Conservation (phyloP, 2,888 invertebrate species). For the Synanthedon andrenaeformis region DNA sequence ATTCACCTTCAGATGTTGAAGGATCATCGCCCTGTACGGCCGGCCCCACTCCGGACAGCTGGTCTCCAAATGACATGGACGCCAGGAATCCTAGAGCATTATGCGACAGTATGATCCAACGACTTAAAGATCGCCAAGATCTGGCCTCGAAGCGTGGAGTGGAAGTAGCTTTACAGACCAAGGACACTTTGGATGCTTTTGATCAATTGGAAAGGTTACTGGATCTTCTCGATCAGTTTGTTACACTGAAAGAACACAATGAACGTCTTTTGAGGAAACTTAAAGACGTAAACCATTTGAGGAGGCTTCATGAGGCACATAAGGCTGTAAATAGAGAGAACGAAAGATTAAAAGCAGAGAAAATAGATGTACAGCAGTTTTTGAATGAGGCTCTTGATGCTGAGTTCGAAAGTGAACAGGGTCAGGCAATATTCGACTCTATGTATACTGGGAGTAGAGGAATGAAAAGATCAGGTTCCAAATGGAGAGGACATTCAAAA, state of each 20-base stretch:
- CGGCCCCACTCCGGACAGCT: conserved; percentile 40
- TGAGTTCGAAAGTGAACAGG: conserved; percentile 73
- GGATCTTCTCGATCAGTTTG: conserved; percentile 80
- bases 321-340: conserved; percentile 59
- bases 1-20: conserved; percentile 52
- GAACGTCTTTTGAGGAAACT: conserved; percentile 75
- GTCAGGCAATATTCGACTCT: conserved; percentile 74
- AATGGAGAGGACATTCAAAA: conserved; percentile 57
- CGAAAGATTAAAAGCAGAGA: conserved; percentile 41
- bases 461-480: conserved; percentile 61
- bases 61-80: conserved; percentile 35
- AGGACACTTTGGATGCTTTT: conserved; percentile 75
- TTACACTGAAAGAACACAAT: conserved; percentile 79
- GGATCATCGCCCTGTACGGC: conserved; percentile 58
- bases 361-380: conserved; percentile 37
- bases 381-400: conserved; percentile 64
- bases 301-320: conserved; percentile 73
- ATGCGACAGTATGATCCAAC: conserved; percentile 52
- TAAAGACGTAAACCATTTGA: conserved; percentile 79
- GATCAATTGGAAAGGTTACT: conserved; percentile 85
- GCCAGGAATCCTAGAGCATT: conserved; percentile 39
- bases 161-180: conserved; percentile 66
- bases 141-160: conserved; percentile 65
- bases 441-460: conserved; percentile 69
- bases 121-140: conserved; percentile 47